These are phyloP conservation scores for Mesaphorura yosii DNA, from an alignment of 1,140 invertebrate genomes.

Conservation along the genomic window DNA sequence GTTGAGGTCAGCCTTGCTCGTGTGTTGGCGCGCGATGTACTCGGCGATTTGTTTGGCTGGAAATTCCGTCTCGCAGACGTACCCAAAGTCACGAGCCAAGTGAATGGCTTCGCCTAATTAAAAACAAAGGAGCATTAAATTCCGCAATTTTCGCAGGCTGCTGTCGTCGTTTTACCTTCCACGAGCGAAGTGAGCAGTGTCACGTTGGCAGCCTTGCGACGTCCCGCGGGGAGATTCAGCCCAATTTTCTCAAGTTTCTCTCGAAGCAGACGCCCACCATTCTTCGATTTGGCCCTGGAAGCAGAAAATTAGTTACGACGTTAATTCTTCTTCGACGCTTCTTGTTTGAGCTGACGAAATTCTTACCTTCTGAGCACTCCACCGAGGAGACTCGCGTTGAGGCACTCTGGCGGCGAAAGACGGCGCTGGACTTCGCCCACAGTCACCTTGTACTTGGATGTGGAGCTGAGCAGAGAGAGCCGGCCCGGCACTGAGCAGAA, in stretches of 20 bases:
- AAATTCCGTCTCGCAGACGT: constrained; percentile 98
- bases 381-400: constrained; percentile 95
- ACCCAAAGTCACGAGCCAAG: constrained; percentile 92
- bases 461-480: constrained; percentile 90
- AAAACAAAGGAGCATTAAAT: constrained; percentile 19
- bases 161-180: too few species aligned
- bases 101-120: constrained; percentile 90
- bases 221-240: constrained; percentile 89
- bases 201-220: constrained; percentile 97
- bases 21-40: constrained; percentile 77
- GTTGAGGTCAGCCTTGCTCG: constrained; percentile 55
- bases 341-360: too few species aligned
- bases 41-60: constrained; percentile 91
- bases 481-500: constrained; percentile 88
- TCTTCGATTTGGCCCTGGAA: constrained; percentile 99
- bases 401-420: constrained; percentile 93
- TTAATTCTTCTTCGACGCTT: too few species aligned
- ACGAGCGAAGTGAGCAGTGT: constrained; percentile 95
- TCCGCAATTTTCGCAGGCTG: too few species aligned
- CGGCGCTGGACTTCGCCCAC: constrained; percentile 96
- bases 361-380: constrained; percentile 70
- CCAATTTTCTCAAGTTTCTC: constrained; percentile 99
- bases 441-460: constrained; percentile 99
- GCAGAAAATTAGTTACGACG: too few species aligned
- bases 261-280: constrained; percentile 87